Evolutionary conservation across 2,888 invertebrate species (phyloP).

Genomic region (Escarpia spicata): DNA sequence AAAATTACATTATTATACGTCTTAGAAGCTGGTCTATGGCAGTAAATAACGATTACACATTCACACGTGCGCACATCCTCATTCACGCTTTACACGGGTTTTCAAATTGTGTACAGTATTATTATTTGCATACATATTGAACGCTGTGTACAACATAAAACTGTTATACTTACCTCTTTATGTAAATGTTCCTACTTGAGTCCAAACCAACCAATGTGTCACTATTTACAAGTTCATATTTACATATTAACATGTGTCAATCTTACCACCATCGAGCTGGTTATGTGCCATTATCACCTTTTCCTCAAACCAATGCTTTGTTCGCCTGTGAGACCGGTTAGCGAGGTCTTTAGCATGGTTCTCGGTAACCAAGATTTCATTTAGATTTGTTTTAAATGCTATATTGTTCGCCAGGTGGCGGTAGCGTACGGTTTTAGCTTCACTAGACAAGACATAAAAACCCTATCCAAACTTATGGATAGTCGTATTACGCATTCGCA

Average conservation of each 20-base stretch:
- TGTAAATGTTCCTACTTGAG: too few species aligned
- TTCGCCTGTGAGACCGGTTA: too few species aligned
- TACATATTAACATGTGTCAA: neutral
- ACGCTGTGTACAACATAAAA: neutral
- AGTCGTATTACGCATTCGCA: too few species aligned
- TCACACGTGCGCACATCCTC: neutral
- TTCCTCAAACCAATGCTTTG: too few species aligned
- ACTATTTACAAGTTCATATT: neutral
- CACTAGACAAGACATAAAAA: too few species aligned
- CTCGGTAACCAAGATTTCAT: neutral
- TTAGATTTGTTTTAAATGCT: neutral
- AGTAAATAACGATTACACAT: neutral
- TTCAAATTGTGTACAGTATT: too few species aligned
- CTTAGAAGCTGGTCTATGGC: too few species aligned
- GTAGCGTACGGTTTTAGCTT: neutral
- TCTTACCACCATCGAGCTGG: too few species aligned
- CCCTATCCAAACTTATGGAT: too few species aligned
- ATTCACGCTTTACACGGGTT: neutral
- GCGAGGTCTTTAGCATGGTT: too few species aligned
- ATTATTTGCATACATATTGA: neutral
- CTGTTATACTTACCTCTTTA: neutral
- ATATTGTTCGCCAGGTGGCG: conserved; percentile 3
- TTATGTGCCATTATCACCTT: too few species aligned
- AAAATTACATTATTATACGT: too few species aligned
- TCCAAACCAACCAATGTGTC: neutral